Evolutionary conservation across 2,113 vertebrate species (phyloP).

Genomic region (Stegostoma tigrinum): DNA sequence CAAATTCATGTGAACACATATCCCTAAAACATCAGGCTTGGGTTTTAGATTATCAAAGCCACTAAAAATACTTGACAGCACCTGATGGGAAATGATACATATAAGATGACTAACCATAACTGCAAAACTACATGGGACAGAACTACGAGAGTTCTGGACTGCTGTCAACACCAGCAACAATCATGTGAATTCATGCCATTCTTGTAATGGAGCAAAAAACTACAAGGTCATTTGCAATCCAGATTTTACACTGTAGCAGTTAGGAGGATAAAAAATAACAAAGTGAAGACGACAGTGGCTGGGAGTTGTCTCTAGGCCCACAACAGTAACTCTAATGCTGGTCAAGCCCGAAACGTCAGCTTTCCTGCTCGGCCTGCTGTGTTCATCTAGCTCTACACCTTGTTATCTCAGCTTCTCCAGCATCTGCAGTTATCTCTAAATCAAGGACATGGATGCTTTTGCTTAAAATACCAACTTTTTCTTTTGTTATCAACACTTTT

Average conservation of each 20-base stretch:
- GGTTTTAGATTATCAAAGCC: no score
- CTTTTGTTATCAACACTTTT: neutral
- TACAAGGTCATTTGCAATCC: neutral
- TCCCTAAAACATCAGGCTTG: no score
- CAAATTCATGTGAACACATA: no score
- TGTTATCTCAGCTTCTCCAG: no score
- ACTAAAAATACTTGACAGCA: neutral
- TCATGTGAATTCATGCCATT: neutral
- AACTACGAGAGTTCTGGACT: neutral
- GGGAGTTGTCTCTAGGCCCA: no score
- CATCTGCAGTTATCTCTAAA: no score
- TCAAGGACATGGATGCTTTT: neutral
- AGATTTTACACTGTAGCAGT: neutral
- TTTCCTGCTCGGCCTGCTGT: no score
- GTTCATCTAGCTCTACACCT: no score
- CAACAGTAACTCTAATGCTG: no score
- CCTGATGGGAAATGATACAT: neutral
- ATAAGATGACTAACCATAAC: neutral
- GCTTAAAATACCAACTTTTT: neutral
- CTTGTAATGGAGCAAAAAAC: neutral
- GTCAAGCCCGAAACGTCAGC: no score
- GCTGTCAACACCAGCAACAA: neutral
- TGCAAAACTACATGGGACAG: neutral
- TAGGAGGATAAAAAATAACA: no score
- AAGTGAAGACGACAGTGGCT: no score